Percentiles rank a stretch among this genome's conserved stretches.
Conservation (phyloP, 2,113 vertebrate genomes). For the Neolamprologus ventralis region DNA sequence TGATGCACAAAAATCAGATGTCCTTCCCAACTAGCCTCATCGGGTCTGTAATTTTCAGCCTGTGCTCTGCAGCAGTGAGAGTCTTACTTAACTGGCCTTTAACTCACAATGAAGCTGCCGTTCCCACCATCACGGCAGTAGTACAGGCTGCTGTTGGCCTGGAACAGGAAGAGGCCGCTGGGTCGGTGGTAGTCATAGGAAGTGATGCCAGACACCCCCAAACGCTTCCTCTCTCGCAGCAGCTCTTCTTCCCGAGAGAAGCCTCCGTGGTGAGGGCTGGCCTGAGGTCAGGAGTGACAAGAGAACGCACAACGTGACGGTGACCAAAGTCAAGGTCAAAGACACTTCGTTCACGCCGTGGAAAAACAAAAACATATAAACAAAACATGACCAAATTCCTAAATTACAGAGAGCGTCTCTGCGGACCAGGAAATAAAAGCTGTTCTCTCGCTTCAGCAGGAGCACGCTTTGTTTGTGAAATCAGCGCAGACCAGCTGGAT, state of each 20-base stretch:
- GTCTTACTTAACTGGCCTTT: background rate
- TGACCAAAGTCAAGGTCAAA: background rate
- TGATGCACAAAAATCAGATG: background rate
- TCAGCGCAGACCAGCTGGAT: background rate
- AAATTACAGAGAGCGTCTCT: background rate
- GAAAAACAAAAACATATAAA: background rate
- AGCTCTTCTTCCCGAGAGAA: slow-evolving; percentile 93
- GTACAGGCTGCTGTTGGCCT: slow-evolving; percentile 94
- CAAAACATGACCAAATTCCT: background rate
- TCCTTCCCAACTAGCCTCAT: background rate
- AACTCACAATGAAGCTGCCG: slow-evolving; percentile 86
- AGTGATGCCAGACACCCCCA: slow-evolving; percentile 91
- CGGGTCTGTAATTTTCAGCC: background rate
- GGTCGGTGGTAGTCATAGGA: slow-evolving; percentile 89
- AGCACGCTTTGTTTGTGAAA: background rate
- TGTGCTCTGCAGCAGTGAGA: background rate
- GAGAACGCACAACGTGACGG: background rate
- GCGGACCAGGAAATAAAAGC: background rate
- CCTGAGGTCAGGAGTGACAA: slow-evolving; percentile 65
- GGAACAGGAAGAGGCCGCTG: slow-evolving; percentile 92
- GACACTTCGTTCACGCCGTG: background rate
- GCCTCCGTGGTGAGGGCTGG: slow-evolving; percentile 84
- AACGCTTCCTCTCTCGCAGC: slow-evolving; percentile 85
- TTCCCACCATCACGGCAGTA: slow-evolving; percentile 86
- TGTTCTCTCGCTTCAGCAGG: background rate